These are phyloP conservation scores for Brachionus manjavacas DNA, from an alignment of 1,140 invertebrate genomes.

Conservation along the genomic window DNA sequence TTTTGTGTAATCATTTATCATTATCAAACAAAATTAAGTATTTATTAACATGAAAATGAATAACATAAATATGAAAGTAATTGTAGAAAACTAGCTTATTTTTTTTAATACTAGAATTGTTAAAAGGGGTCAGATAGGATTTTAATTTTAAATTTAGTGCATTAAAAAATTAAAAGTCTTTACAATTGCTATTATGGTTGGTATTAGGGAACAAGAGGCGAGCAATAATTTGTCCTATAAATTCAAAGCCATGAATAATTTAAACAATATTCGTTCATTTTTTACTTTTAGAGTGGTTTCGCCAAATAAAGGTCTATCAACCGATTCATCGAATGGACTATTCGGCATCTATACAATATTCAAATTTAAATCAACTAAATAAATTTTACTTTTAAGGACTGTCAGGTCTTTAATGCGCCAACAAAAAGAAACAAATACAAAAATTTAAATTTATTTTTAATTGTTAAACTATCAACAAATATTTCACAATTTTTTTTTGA, in stretches of 20 bases:
- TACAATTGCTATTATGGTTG: neutral
- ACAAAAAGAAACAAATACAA: neutral
- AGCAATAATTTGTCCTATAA: neutral
- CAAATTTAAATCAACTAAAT: neutral
- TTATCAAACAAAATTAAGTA: too few relatives aligned
- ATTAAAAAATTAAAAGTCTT: neutral
- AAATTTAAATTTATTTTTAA: neutral
- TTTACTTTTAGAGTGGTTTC: neutral
- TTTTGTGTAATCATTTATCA: too few relatives aligned
- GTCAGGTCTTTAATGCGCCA: neutral
- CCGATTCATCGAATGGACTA: neutral
- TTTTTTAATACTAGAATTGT: too few relatives aligned
- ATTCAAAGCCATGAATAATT: too few relatives aligned
- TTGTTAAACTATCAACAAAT: neutral
- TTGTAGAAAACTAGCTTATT: too few relatives aligned
- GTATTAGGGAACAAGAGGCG: neutral
- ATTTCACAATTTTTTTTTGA: neutral
- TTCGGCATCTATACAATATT: neutral
- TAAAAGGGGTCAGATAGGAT: too few relatives aligned
- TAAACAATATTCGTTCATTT: too few relatives aligned
- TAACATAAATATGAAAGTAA: too few relatives aligned
- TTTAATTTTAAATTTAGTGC: neutral
- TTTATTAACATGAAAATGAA: too few relatives aligned
- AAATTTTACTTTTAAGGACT: neutral
- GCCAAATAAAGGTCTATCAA: conserved; percentile 4